A percentile compares a stretch with the other conserved stretches of the same genome.
Evolutionary conservation across 2,888 invertebrate species (phyloP).

Genomic region (Leucophenga montana): DNA sequence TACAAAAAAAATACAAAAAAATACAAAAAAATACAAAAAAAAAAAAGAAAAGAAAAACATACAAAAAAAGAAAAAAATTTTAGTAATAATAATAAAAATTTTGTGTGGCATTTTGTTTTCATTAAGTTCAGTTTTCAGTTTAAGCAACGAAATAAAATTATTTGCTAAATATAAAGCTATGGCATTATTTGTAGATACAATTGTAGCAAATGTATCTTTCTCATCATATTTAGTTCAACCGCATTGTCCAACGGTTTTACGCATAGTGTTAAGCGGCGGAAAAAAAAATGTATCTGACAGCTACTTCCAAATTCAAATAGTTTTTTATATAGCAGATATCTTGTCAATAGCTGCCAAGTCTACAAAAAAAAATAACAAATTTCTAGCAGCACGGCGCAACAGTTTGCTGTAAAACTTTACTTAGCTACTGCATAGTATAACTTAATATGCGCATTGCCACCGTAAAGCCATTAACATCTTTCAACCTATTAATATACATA

Average conservation of each 20-base stretch:
- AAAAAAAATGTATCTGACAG: not conserved
- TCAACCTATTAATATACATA: not conserved
- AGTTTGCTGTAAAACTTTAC: constrained; percentile 13
- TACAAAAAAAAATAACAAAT: too few relatives aligned
- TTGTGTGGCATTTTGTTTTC: too few relatives aligned
- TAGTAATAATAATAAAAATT: not conserved
- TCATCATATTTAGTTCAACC: constrained; percentile 10
- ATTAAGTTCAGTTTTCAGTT: not conserved
- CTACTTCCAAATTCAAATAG: not conserved
- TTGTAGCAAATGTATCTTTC: not conserved
- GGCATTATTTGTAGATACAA: not conserved
- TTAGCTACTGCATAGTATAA: too few relatives aligned
- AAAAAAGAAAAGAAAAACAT: too few relatives aligned
- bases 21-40: too few relatives aligned
- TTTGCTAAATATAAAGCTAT: constrained; percentile 2
- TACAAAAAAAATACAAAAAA: too few relatives aligned
- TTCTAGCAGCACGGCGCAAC: not conserved
- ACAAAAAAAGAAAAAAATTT: not conserved
- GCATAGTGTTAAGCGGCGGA: too few relatives aligned
- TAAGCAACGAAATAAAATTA: constrained; percentile 14
- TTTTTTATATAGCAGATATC: not conserved
- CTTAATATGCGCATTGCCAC: constrained; percentile 17
- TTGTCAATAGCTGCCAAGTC: not conserved
- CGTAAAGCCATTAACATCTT: constrained; percentile 25
- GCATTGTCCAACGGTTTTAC: not conserved